These are phyloP conservation scores for Drosophila setosimentum DNA, from an alignment of 2,888 invertebrate genomes.

Conservation along the genomic window DNA sequence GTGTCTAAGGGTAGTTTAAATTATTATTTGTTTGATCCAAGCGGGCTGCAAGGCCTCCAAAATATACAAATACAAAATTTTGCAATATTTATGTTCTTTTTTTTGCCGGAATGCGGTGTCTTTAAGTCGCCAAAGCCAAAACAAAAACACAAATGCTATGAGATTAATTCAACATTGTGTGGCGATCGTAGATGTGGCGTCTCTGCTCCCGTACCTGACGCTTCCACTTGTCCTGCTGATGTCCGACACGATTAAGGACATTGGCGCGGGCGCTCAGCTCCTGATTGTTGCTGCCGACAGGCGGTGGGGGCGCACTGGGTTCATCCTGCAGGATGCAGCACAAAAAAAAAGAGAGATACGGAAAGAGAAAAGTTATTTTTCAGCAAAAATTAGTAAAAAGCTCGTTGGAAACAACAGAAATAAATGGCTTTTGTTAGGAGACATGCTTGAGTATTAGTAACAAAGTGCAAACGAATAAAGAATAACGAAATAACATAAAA, in stretches of 20 bases:
- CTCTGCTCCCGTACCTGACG: slow-evolving; percentile 93
- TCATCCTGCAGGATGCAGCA: slow-evolving; percentile 84
- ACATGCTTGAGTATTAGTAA: slow-evolving; percentile 36
- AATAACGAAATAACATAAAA: slow-evolving; percentile 45
- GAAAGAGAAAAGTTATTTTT: slow-evolving; percentile 23
- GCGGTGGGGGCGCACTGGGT: slow-evolving; percentile 87
- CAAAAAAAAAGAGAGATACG: slow-evolving; percentile 22
- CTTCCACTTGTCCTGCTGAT: slow-evolving; percentile 99
- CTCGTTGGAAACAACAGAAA: slow-evolving; percentile 6
- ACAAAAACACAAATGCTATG: not conserved
- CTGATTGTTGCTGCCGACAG: slow-evolving; percentile 87
- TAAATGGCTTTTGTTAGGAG: slow-evolving; percentile 15
- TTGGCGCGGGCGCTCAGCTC: slow-evolving; percentile 91
- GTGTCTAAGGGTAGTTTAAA: slow-evolving; percentile 46
- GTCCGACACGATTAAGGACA: slow-evolving; percentile 97
- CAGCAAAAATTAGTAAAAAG: slow-evolving; percentile 43
- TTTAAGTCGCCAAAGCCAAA: slow-evolving; percentile 65
- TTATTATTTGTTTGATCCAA: slow-evolving; percentile 58
- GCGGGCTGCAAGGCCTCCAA: slow-evolving; percentile 10
- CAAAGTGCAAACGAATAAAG: not conserved
- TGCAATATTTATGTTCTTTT: slow-evolving; percentile 26
- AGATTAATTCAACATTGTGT: slow-evolving; percentile 98
- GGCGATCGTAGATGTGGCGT: slow-evolving; percentile 97
- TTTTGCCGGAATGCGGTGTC: slow-evolving; percentile 59
- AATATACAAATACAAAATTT: slow-evolving; percentile 29